phyloP scores from a whole-genome alignment of 2,888 invertebrate genomes.

The Tenodera sinensis region DNA sequence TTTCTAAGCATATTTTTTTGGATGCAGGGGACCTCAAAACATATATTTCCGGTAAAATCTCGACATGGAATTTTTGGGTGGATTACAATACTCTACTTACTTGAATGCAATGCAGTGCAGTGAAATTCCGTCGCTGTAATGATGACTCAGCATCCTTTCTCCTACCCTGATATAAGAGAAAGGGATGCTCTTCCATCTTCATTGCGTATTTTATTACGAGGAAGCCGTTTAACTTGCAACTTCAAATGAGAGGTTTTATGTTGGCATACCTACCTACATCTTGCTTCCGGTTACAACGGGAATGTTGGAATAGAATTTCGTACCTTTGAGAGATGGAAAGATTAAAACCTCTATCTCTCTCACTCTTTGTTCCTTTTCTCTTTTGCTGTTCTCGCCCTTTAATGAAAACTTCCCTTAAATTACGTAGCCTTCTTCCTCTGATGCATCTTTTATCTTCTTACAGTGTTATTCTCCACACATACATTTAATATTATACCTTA shows the following conservation, averaged over 20 bases:
- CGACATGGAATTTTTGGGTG: too few species aligned
- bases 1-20: too few species aligned
- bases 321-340: background rate
- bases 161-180: background rate
- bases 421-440: background rate
- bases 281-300: background rate
- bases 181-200: background rate
- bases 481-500: background rate
- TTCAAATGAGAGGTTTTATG: constrained; percentile 3
- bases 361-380: background rate
- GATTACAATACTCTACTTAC: too few species aligned
- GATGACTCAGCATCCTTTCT: background rate
- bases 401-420: background rate
- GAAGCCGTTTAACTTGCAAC: background rate
- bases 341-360: background rate
- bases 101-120: background rate
- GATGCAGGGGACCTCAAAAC: too few species aligned
- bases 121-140: background rate
- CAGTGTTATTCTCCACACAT: background rate
- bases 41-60: too few species aligned
- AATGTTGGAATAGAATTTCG: background rate
- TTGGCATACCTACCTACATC: background rate
- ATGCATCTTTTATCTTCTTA: background rate
- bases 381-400: background rate
- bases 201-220: background rate